A percentile compares a stretch with the other conserved stretches of the same genome.
phyloP scores from a whole-genome alignment of 2,888 invertebrate genomes.

The Macroteleia sp. region DNA sequence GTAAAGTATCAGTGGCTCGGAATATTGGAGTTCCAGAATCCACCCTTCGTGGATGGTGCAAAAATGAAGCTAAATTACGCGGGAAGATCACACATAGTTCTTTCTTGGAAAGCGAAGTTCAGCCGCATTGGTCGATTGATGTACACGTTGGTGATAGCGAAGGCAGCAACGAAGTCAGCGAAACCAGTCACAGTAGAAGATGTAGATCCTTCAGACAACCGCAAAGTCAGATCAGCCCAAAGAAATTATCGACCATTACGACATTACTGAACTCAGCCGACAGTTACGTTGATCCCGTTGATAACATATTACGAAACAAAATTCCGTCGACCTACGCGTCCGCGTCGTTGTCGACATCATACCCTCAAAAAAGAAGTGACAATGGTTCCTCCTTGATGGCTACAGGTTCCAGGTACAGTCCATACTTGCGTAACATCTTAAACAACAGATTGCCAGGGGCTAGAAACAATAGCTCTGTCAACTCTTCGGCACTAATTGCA shows the following conservation, averaged over 20 bases:
- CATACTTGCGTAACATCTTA: too few species aligned
- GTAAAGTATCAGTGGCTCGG: constrained; percentile 93
- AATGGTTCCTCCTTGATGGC: too few species aligned
- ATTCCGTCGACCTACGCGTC: too few species aligned
- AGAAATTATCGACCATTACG: constrained; percentile 4
- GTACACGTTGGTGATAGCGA: constrained; percentile 49
- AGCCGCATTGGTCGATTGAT: constrained; percentile 71
- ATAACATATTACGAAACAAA: constrained; percentile 80
- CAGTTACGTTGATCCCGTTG: constrained; percentile 75
- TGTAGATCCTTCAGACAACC: constrained; percentile 67
- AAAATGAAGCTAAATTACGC: constrained; percentile 91
- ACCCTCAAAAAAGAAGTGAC: too few species aligned
- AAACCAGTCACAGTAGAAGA: constrained; percentile 57
- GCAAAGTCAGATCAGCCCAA: neutral
- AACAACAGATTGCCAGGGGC: too few species aligned
- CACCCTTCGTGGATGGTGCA: constrained; percentile 94
- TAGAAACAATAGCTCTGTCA: too few species aligned
- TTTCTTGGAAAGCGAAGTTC: constrained; percentile 60
- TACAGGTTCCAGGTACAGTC: too few species aligned
- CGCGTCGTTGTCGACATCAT: too few species aligned
- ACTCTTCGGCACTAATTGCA: too few species aligned
- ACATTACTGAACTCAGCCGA: constrained; percentile 11
- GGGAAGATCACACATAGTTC: constrained; percentile 77
- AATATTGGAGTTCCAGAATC: constrained; percentile 95
- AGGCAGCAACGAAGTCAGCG: constrained; percentile 74